These are phyloP conservation scores for Ips nitidus DNA, from an alignment of 1,140 invertebrate species.

Conservation along the genomic window DNA sequence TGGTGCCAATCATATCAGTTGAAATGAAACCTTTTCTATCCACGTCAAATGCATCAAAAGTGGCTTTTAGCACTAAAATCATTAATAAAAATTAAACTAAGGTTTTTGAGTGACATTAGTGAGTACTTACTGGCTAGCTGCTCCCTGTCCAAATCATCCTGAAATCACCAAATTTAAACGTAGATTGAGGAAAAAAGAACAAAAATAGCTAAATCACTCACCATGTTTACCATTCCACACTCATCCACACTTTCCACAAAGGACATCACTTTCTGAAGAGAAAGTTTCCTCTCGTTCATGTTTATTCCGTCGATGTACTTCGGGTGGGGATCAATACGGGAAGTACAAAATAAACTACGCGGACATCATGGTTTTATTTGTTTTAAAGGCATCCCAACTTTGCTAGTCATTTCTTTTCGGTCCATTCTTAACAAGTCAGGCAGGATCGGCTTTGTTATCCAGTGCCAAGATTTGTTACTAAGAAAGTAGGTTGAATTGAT, in stretches of 20 bases:
- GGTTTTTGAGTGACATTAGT: neutral
- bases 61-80: conserved; percentile 68
- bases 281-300: conserved; percentile 30
- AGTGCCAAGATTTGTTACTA: too few relatives aligned
- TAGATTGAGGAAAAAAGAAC: neutral
- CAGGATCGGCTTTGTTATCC: conserved; percentile 13
- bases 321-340: conserved; percentile 25
- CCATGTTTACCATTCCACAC: conserved; percentile 33
- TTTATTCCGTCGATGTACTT: conserved; percentile 19
- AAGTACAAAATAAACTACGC: conserved; percentile 24
- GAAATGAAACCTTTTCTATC: conserved; percentile 74
- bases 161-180: conserved; percentile 35
- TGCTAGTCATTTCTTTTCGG: conserved; percentile 22
- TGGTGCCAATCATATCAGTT: conserved; percentile 72
- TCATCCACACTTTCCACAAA: conserved; percentile 34
- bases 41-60: conserved; percentile 79
- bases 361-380: conserved; percentile 34
- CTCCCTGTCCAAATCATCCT: conserved; percentile 68
- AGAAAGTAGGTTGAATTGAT: too few relatives aligned
- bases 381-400: conserved; percentile 21
- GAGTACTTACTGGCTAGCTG: conserved; percentile 64
- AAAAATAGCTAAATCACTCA: conserved; percentile 3
- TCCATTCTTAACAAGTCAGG: neutral
- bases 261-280: conserved; percentile 35
- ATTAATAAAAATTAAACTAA: conserved; percentile 5